Conservation (phyloP, 2,888 invertebrate genomes). For the Melinaea menophilus region DNA sequence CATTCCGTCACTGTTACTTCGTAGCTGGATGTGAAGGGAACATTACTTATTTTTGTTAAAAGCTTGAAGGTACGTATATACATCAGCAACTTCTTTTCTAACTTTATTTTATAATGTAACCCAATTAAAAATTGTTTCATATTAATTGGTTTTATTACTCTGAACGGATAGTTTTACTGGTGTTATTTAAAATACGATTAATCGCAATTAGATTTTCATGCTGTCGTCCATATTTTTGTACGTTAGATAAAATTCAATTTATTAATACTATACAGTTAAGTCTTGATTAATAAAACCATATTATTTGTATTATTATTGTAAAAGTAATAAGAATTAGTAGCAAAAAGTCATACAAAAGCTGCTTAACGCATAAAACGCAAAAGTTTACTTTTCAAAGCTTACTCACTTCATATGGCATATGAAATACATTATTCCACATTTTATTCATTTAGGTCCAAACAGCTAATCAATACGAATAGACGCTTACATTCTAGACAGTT, state of each 20-base stretch:
- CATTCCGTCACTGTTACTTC: conserved; percentile 4
- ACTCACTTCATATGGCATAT: conserved; percentile 14
- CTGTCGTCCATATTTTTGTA: too few species aligned
- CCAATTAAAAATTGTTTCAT: too few species aligned
- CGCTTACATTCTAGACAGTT: background rate
- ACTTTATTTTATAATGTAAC: too few species aligned
- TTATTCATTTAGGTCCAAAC: conserved; percentile 6
- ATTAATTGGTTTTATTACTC: too few species aligned
- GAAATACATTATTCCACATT: conserved; percentile 11
- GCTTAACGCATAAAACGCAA: background rate
- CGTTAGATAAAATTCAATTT: too few species aligned
- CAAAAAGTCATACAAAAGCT: background rate
- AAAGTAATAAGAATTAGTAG: background rate
- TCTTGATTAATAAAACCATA: too few species aligned
- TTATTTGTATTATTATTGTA: too few species aligned
- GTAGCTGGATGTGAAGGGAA: conserved; percentile 6
- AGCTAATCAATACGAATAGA: conserved; percentile 12
- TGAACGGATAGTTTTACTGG: too few species aligned
- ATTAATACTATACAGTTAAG: too few species aligned
- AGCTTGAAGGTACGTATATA: conserved; percentile 1
- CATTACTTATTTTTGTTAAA: background rate
- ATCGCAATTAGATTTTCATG: too few species aligned
- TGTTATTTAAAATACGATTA: too few species aligned
- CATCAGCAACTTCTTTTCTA: background rate
- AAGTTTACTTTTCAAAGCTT: background rate